A percentile compares a stretch with the other conserved stretches of the same genome.
Evolutionary conservation across 1,140 invertebrate species (phyloP).

Genomic region (Drosophila mauritiana): DNA sequence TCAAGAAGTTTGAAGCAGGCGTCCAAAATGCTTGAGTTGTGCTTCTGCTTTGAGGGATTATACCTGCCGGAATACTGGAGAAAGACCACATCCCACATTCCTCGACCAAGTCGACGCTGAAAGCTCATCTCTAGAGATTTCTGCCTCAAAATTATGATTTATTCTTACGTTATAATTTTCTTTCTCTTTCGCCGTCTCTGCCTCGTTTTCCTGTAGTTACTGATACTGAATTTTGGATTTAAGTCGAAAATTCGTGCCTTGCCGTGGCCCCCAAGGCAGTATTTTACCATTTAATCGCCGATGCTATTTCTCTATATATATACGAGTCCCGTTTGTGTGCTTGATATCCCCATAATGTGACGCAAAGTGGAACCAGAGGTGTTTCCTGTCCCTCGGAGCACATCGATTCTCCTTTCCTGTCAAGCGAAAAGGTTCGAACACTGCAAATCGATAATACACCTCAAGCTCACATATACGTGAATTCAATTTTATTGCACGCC

Average conservation of each 20-base stretch:
- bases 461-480: conserved; percentile 49
- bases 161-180: conserved; percentile 67
- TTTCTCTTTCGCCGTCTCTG: conserved; percentile 10
- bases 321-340: conserved; percentile 73
- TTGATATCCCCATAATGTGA: conserved; percentile 77
- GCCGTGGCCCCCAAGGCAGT: conserved; percentile 30
- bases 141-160: conserved; percentile 79
- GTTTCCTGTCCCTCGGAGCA: conserved; percentile 51
- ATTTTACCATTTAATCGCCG: conserved; percentile 38
- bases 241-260: conserved; percentile 55
- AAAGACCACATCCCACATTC: conserved; percentile 21
- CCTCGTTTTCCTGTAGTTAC: conserved; percentile 48
- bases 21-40: conserved; percentile 60
- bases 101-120: conserved; percentile 47
- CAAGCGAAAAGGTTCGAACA: conserved; percentile 34
- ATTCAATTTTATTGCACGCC: conserved; percentile 55
- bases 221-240: conserved; percentile 41
- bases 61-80: conserved; percentile 57
- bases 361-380: conserved; percentile 49
- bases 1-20: conserved; percentile 29
- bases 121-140: conserved; percentile 78
- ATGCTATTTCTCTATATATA: conserved; percentile 22
- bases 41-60: conserved; percentile 78
- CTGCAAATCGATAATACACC: conserved; percentile 65
- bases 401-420: conserved; percentile 48